These are phyloP conservation scores for Clanis bilineata DNA, from an alignment of 2,888 invertebrate species.

Conservation along the genomic window DNA sequence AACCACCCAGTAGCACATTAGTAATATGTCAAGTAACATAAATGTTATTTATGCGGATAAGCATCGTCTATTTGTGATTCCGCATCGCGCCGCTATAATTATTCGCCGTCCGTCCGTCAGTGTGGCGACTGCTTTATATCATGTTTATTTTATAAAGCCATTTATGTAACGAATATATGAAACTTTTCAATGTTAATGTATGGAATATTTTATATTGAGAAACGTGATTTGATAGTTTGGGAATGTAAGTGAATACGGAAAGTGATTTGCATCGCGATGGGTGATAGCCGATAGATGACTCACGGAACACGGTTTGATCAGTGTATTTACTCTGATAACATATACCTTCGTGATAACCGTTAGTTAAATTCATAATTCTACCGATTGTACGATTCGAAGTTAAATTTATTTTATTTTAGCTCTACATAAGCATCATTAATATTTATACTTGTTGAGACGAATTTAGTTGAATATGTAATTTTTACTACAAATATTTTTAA, in stretches of 20 bases:
- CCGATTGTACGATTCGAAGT: neutral
- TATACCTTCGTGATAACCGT: neutral
- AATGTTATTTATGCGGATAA: constrained; percentile 8
- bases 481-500: too few relatives aligned
- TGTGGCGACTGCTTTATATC: constrained; percentile 20
- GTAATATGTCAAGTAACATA: constrained; percentile 9
- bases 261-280: neutral
- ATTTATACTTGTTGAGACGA: too few relatives aligned
- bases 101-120: constrained; percentile 12
- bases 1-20: too few relatives aligned
- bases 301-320: neutral
- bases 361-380: neutral
- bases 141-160: constrained; percentile 36
- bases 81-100: constrained; percentile 2
- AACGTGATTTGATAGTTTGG: neutral
- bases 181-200: constrained; percentile 3
- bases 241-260: neutral
- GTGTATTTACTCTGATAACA: neutral
- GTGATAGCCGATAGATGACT: neutral
- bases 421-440: too few relatives aligned
- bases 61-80: constrained; percentile 3
- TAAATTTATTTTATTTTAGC: too few relatives aligned
- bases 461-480: too few relatives aligned
- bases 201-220: neutral
- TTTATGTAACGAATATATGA: constrained; percentile 12